Conservation (phyloP, 2,797 vertebrate genomes). For the Myotis pilosus region DNA sequence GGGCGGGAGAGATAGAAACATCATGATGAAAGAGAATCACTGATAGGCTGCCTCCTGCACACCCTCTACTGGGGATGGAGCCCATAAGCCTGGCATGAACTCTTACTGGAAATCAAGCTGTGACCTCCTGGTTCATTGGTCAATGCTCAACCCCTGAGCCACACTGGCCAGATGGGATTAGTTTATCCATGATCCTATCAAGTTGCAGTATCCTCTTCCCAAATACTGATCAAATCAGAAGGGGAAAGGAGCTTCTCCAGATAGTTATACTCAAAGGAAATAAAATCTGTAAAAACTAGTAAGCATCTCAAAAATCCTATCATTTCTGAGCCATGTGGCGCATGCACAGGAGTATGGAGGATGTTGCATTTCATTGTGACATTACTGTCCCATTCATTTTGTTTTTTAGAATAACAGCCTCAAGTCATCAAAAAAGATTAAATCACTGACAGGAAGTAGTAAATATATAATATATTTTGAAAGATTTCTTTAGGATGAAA, state of each 20-base stretch:
- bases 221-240: background rate
- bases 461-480: background rate
- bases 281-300: background rate
- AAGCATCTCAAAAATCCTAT: background rate
- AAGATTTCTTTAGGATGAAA: background rate
- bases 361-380: background rate
- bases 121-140: too few species aligned
- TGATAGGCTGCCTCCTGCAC: too few species aligned
- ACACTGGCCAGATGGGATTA: background rate
- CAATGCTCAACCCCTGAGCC: too few species aligned
- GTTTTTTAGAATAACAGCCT: background rate
- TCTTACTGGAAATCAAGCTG: too few species aligned
- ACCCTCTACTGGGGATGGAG: too few species aligned
- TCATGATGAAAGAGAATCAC: too few species aligned
- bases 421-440: background rate
- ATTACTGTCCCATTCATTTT: background rate
- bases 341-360: accelerated
- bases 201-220: background rate
- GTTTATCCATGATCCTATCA: background rate
- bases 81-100: too few species aligned
- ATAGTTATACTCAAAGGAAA: background rate
- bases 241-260: background rate
- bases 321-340: background rate
- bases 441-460: background rate
- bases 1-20: too few species aligned